These are phyloP conservation scores for Candoia aspera DNA, from an alignment of 2,113 vertebrate genomes.

Conservation along the genomic window DNA sequence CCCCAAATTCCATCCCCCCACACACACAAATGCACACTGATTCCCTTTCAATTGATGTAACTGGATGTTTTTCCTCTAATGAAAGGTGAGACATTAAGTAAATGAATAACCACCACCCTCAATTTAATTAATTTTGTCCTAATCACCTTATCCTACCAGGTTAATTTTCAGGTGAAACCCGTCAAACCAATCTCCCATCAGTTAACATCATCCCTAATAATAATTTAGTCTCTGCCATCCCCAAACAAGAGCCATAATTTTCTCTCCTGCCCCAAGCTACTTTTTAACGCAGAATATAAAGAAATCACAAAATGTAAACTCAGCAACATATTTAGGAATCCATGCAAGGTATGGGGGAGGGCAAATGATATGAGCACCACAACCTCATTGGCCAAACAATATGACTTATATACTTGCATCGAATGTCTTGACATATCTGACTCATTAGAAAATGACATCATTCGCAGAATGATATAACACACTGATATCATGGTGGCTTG, in stretches of 20 bases:
- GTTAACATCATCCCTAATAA: neutral
- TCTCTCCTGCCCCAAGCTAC: neutral
- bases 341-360: neutral
- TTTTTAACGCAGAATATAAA: neutral
- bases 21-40: neutral
- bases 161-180: neutral
- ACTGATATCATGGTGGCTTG: neutral
- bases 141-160: neutral
- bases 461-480: neutral
- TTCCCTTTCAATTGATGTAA: neutral
- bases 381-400: neutral
- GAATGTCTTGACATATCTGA: neutral
- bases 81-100: neutral
- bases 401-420: neutral
- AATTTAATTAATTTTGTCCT: slow-evolving; percentile 3
- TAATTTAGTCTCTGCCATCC: neutral
- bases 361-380: neutral
- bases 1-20: neutral
- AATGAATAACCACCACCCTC: neutral
- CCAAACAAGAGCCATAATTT: neutral
- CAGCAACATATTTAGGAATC: neutral
- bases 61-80: neutral
- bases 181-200: neutral
- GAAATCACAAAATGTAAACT: neutral
- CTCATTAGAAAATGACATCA: neutral